Conservation (phyloP, 2,888 invertebrate species). For the Orthosia gothica region DNA sequence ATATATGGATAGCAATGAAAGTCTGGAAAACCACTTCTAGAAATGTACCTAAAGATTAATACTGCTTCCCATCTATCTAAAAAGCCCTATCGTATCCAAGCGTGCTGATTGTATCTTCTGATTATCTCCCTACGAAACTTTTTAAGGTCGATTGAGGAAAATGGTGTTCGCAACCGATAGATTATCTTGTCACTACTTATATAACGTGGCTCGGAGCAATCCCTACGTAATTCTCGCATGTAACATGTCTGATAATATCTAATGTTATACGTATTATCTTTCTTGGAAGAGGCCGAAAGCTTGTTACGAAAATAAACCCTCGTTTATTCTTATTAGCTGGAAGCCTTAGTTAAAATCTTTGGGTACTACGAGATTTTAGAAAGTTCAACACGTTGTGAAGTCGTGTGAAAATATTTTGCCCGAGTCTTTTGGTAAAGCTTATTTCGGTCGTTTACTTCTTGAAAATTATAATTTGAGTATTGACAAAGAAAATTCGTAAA, state of each 20-base stretch:
- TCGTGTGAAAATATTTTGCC: slow-evolving; percentile 21
- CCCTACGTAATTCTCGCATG: slow-evolving; percentile 52
- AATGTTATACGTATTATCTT: slow-evolving; percentile 49
- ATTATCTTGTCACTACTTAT: slow-evolving; percentile 63
- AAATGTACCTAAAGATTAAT: slow-evolving; percentile 5
- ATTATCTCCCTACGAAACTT: slow-evolving; percentile 44
- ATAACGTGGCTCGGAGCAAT: slow-evolving; percentile 43
- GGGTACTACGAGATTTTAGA: slow-evolving; percentile 8
- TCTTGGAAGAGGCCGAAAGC: slow-evolving; percentile 29
- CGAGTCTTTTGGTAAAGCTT: not conserved
- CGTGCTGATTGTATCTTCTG: slow-evolving; percentile 42
- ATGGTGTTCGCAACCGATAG: slow-evolving; percentile 53
- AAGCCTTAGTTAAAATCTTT: slow-evolving; percentile 39
- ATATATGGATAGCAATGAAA: not conserved
- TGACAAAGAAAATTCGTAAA: not conserved
- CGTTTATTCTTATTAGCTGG: slow-evolving; percentile 37
- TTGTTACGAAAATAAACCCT: slow-evolving; percentile 47
- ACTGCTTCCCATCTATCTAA: slow-evolving; percentile 11
- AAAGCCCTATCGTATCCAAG: slow-evolving; percentile 18
- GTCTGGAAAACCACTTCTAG: not conserved
- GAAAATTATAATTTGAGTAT: not conserved
- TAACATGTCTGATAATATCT: slow-evolving; percentile 58
- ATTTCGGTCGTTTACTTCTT: not conserved
- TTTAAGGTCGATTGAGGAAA: slow-evolving; percentile 62
- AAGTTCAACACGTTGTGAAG: slow-evolving; percentile 2